A percentile compares a stretch with the other conserved stretches of the same genome.
phyloP scores from a whole-genome alignment of 2,797 vertebrate species.

The Sebastes steindachneri region DNA sequence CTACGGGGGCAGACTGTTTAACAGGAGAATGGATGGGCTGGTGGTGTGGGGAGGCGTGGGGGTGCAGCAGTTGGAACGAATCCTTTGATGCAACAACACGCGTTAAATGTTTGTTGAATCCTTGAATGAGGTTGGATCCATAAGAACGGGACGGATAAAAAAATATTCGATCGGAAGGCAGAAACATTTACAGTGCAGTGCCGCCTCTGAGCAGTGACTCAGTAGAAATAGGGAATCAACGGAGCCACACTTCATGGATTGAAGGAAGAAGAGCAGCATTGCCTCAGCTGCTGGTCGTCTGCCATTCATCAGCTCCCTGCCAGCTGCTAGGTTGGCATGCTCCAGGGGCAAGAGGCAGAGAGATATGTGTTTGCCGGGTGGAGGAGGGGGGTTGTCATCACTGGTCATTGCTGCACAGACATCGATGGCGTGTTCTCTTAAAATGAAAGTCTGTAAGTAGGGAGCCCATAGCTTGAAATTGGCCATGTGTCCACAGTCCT shows the following conservation, averaged over 20 bases:
- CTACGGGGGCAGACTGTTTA: slow-evolving; percentile 50
- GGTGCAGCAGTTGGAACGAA: slow-evolving; percentile 5
- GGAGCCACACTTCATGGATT: slow-evolving; percentile 32
- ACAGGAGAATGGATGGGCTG: slow-evolving; percentile 37
- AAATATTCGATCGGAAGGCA: slow-evolving; percentile 1
- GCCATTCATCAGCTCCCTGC: slow-evolving; percentile 76
- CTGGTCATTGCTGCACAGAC: slow-evolving; percentile 58
- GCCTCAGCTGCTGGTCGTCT: slow-evolving; percentile 65
- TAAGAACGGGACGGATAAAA: neutral
- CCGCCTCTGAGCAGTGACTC: slow-evolving; percentile 1
- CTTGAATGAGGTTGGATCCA: neutral
- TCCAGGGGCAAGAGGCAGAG: slow-evolving; percentile 51
- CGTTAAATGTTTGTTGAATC: slow-evolving; percentile 18
- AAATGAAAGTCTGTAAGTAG: slow-evolving; percentile 40
- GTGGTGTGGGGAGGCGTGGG: neutral
- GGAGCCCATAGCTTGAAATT: slow-evolving; percentile 52
- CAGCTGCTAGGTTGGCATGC: slow-evolving; percentile 76
- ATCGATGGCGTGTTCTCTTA: slow-evolving; percentile 48
- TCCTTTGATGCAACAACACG: neutral
- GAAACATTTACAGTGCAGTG: slow-evolving; percentile 9
- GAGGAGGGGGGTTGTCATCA: slow-evolving; percentile 59
- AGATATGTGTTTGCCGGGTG: slow-evolving; percentile 46
- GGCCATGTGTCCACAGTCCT: slow-evolving; percentile 43
- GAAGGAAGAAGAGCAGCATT: slow-evolving; percentile 45
- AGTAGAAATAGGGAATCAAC: slow-evolving; percentile 31